phyloP scores from a whole-genome alignment of 1,140 invertebrate species.

The Cherax quadricarinatus region DNA sequence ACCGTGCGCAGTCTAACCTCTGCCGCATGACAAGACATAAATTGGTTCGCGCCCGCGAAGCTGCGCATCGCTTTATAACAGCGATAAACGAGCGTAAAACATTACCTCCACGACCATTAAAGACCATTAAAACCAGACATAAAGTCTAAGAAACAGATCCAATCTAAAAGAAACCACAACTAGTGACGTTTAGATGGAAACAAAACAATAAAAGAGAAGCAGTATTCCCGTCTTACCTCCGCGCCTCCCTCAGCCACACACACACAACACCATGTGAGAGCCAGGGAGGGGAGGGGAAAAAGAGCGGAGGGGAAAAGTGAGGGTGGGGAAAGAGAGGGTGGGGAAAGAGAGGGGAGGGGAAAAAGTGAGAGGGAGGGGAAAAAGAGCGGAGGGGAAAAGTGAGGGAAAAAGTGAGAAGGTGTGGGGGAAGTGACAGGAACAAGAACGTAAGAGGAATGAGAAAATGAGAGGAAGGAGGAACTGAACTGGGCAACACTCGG shows the following conservation, averaged over 20 bases:
- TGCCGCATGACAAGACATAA: slow-evolving; percentile 24
- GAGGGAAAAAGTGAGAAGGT: no score
- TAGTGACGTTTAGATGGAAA: not conserved
- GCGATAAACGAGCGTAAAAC: slow-evolving; percentile 44
- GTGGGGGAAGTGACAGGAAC: no score
- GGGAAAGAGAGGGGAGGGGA: no score
- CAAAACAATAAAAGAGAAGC: not conserved
- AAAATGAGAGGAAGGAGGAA: no score
- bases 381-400: no score
- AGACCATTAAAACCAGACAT: slow-evolving; percentile 49
- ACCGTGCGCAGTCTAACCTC: not conserved
- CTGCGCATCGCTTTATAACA: slow-evolving; percentile 28
- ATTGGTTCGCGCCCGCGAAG: slow-evolving; percentile 36
- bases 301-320: not conserved
- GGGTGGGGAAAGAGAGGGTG: no score
- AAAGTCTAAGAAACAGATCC: slow-evolving; percentile 50
- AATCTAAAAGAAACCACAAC: slow-evolving; percentile 25
- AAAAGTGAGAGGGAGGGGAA: no score
- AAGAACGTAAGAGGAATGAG: no score
- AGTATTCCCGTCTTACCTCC: not conserved
- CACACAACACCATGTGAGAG: not conserved
- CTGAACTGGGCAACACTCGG: no score
- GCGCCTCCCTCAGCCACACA: not conserved
- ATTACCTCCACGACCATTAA: slow-evolving; percentile 42
- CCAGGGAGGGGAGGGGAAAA: not conserved